These are phyloP conservation scores for Corythornis leucogaster DNA, from an alignment of 2,797 vertebrate species.

Conservation along the genomic window DNA sequence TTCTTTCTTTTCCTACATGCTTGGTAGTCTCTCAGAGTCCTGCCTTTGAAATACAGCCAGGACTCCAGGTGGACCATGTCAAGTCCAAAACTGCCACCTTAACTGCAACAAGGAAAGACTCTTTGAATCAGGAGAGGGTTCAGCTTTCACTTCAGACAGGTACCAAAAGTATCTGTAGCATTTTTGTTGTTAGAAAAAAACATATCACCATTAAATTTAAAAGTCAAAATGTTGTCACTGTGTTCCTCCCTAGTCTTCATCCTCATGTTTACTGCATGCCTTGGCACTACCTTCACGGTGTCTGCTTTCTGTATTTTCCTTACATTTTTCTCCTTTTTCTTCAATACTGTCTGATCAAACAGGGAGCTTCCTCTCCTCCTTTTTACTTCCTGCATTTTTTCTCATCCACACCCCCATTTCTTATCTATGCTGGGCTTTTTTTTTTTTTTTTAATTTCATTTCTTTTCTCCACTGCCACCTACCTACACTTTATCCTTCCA, in stretches of 20 bases:
- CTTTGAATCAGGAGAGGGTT: not conserved
- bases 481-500: not conserved
- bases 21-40: not conserved
- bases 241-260: not conserved
- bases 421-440: not conserved
- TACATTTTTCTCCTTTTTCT: not conserved
- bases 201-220: not conserved
- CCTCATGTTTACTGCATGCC: not conserved
- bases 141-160: not conserved
- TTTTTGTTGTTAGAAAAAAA: conserved; percentile 39
- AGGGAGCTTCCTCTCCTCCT: not conserved
- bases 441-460: not conserved
- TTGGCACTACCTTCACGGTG: not conserved
- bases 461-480: not conserved
- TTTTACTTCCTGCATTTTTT: not conserved
- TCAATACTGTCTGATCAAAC: not conserved
- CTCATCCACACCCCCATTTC: not conserved
- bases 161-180: not conserved
- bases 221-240: conserved; percentile 2
- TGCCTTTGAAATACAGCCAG: not conserved
- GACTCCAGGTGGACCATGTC: not conserved
- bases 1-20: not conserved
- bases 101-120: not conserved
- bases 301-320: not conserved
- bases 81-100: not conserved